Evolutionary conservation across 1,140 invertebrate genomes (phyloP), one percentile per base, ranked within the genome.

Genomic region (Sitobion miscanthi): DNA sequence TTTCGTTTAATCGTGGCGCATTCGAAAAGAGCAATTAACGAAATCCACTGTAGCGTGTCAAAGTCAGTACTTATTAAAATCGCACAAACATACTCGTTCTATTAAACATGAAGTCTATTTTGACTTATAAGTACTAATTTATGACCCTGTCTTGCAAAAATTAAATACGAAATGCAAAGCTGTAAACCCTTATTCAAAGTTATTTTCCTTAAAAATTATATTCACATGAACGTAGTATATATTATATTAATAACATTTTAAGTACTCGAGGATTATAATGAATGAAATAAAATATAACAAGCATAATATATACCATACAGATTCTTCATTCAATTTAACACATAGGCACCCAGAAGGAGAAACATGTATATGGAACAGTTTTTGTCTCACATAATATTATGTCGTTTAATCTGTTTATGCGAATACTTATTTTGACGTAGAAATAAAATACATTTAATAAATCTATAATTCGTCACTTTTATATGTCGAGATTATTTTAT

Each of bases 11-110:
- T 23, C 2, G n/a, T 21, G 17, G 49, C 4, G 30, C 23, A n/a
- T 88, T 49, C n/a, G 85, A 89, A 89, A 89, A 54, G 87, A 54
- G 30, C 47, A 54, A 89, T 54, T 89, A 89, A 54, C 49, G 20
- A 52, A 35, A 54, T n/a, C 21, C n/a, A 89, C 47, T 35, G 87
- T 89, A 54, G 6, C 47, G 35, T 89, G 87, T 89, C 87, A 54
- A 89, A 89, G n/a, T 54, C 87, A 54, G n/a, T 77, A 77, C 62
- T 52, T 35, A 54, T 54, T 42, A 23, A 54, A 89, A 35, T 54
- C 20, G 49, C 5, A n/a, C 49, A 38, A 89, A 54, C 20, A 52
- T 35, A 54, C 6, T 54, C 42, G 85, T n/a, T 86, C 23, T 86
- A 25, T 86, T 86, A n/a, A 47, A 30, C 85, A 86, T 6, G 25